Base-by-base conservation (phyloP, 2,888 invertebrate species). In the Cybosia mesomella region DNA sequence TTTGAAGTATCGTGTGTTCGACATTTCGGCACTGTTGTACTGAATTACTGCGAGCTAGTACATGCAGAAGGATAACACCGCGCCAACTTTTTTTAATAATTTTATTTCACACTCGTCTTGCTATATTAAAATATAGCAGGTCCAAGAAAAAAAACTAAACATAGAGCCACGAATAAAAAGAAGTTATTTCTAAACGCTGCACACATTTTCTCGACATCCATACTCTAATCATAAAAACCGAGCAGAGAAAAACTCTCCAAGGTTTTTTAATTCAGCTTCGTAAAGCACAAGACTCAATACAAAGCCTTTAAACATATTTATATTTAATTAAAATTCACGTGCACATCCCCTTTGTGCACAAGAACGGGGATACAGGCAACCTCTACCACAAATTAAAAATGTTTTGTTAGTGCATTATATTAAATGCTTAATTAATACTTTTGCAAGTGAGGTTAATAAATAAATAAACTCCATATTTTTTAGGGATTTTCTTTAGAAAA, bases 321-420 rank as follows among this genome's bases (percentile, higher is more conserved):
- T 89, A 90, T 91, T 92, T 93, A 92, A 93, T 93, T 93, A 93
- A 92, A 90, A 91, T 89, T 89, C 85, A 89, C 85, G 83, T 83
- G 86, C 88, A 89, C 87, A 89, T 89, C 88, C 84, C 85, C 87
- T 92, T 92, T 92, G 89, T 91, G 84, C 83, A 80, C 73, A 85
- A 88, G 87, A 84, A 89, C 87, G 83, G 79, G 82, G 86, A 85
- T 84, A 85, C 79, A 74, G 75, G 81, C 78, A 75, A 75, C 55
- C 71, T 70, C 73, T 77, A 81, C 82, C 80, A 84, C 81, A 84
- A 87, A 88, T 86, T 87, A 88, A 88, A 89, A 89, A 85, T 73
- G 22, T 68, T 65, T 77, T 85, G 83, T 85, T 81, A 70, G 83
- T 84, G 74, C 83, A 88, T 87, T 87, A 83, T 84, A 80, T 83